A percentile compares a stretch with the other conserved stretches of the same genome.
Conservation (phyloP, 2,888 invertebrate genomes). For the Tiliacea aurago region DNA sequence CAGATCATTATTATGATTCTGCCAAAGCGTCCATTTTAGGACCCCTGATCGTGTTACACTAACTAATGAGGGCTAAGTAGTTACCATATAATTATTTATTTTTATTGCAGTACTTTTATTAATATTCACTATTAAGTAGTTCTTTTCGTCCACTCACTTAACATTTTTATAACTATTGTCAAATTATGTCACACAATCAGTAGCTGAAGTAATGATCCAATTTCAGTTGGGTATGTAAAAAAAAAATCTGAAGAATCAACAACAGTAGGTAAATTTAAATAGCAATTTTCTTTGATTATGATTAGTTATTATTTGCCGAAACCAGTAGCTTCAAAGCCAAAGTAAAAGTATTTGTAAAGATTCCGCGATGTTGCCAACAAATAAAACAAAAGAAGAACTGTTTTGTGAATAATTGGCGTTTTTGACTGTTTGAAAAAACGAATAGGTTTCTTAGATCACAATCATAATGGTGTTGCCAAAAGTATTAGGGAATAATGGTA, state of each 20-base stretch:
- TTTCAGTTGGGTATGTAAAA: neutral
- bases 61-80: neutral
- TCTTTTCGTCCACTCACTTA: neutral
- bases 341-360: conserved; percentile 58
- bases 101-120: no score
- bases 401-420: conserved; percentile 18
- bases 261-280: conserved; percentile 2
- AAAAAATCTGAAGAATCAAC: neutral
- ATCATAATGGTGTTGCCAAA: neutral
- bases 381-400: conserved; percentile 44
- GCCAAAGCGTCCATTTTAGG: no score
- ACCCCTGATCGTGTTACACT: no score
- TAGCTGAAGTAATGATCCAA: neutral
- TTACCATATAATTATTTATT: neutral
- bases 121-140: neutral
- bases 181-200: neutral
- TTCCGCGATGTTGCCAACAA: conserved; percentile 49
- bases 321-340: conserved; percentile 65
- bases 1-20: no score
- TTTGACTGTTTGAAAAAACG: conserved; percentile 8
- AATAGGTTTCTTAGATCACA: conserved; percentile 8
- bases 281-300: conserved; percentile 54
- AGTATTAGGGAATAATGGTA: neutral
- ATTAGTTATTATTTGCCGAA: conserved; percentile 61
- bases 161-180: neutral